Base-by-base conservation (phyloP, 2,797 vertebrate genomes). In the Melanotaenia pygmaea region DNA sequence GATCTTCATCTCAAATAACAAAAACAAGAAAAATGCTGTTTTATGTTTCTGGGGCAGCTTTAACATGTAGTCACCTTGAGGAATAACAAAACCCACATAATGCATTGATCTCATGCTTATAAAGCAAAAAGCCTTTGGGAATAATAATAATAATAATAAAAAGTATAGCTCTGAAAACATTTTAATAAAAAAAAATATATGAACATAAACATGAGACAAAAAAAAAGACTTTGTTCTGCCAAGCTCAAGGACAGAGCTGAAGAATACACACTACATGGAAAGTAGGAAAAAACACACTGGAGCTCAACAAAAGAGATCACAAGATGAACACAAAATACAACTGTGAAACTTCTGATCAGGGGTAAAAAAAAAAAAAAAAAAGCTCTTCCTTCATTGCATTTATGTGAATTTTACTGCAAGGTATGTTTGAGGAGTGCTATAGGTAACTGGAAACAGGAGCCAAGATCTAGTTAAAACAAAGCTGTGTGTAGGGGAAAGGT, bases 361-460 rank as follows among this genome's bases (percentile, higher is more conserved):
- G 83, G 80, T 63, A 84, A 77, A n/a, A 57, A 54, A 76, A 77
- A 72, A 58, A 64, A 53, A 76, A 79, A 72, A 83, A 75, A 81
- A 67, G 40, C 0, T 54, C 66, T n/a, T 68, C 81, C 67, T 87
- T 78, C 58, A 12, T 45, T 78, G 74, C 61, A 61, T 73, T 85
- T 81, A 79, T 86, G 80, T 77, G 88, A 81, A 74, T 87, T 81
- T 45, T 53, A 76, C 86, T 66, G 58, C 60, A 28, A 53, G 69
- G 68, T 64, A 65, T 59, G 76, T 85, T 85, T 76, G 73, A 81
- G 77, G 62, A 80, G 74, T 16, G 54, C 79, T 80, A 60, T 64
- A 77, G 80, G 80, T 92, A 92, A 93, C 91, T 92, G 89, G 87
- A 92, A 92, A 89, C 91, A 91, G 90, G 82, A 85, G 64, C 80